Base-by-base conservation (phyloP, 2,888 invertebrate genomes). In the Meghimatium bilineatum region DNA sequence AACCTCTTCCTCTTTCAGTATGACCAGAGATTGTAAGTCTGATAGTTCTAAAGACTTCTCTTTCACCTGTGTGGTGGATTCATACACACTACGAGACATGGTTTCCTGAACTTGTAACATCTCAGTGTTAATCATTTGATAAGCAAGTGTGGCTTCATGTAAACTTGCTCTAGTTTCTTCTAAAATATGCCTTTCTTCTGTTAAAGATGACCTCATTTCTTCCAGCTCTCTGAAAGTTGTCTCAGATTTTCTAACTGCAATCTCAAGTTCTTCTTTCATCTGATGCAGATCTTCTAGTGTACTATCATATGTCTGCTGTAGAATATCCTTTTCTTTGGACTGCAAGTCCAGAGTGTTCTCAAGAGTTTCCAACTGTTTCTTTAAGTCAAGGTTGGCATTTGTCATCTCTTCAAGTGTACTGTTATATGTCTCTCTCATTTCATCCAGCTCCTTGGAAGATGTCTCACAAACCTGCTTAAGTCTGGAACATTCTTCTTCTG, bases 381-480 rank as follows among this genome's bases (percentile, higher is more conserved):
- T 3, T 34, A 1, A 66, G 17, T 17, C 8, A 17, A 49, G 49
- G 17, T 12, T n/a, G n/a, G n/a, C n/a, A 12, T 49, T 17, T 49
- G 49, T 49, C 17, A 17, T 17, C 49, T 49, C 49, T 12, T 12
- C 49, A 49, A 49, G 49, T 49, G 17, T 49, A 8, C 49, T 49
- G 49, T 12, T 17, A 49, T 29, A 23, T 20, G 17, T 26, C 32
- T 49, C 20, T 76, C 69, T 69, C 69, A 67, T 38, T 66, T 83
- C 78, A 23, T 83, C 34, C 5, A 77, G 63, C 63, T 83, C 83
- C 34, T 29, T 71, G 17, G 67, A 52, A 26, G 69, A 71, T 66
- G 71, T 63, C 2, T 83, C 83, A 72, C 60, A 78, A 12, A 52
- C 36, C 1, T 83, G 71, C 38, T 78, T 77, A 20, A 83, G 72